These are phyloP conservation scores for Phengaris alcon DNA, from an alignment of 2,888 invertebrate species.

Conservation along the genomic window DNA sequence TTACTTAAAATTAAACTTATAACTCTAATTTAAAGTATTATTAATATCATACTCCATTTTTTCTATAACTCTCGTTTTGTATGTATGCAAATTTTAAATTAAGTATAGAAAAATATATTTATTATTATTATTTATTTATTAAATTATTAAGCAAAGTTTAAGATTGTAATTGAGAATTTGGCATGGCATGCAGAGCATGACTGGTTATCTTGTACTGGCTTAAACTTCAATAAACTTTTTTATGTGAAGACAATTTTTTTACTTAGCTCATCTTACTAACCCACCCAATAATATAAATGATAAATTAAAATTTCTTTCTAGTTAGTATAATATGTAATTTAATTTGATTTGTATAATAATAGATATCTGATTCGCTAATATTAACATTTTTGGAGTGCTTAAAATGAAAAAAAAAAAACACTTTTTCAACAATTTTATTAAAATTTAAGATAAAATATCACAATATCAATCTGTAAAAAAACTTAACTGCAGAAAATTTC, in stretches of 20 bases:
- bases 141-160: background rate
- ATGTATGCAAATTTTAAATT: background rate
- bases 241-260: background rate
- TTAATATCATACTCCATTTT: background rate
- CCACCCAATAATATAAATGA: background rate
- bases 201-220: background rate
- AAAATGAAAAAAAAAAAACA: background rate
- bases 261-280: background rate
- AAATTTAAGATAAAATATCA: slow-evolving; percentile 24
- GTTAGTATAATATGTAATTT: too few relatives aligned
- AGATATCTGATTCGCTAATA: background rate
- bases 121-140: too few relatives aligned
- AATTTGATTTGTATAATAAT: too few relatives aligned
- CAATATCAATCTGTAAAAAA: slow-evolving; percentile 6
- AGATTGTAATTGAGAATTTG: background rate
- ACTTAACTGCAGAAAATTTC: background rate
- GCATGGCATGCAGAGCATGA: background rate
- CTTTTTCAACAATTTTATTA: background rate
- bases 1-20: background rate
- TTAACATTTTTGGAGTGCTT: background rate
- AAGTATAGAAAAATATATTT: background rate
- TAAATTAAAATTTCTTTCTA: background rate
- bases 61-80: background rate
- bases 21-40: background rate
- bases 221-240: background rate